phyloP scores from a whole-genome alignment of 1,140 invertebrate species.

The Riptortus pedestris region DNA sequence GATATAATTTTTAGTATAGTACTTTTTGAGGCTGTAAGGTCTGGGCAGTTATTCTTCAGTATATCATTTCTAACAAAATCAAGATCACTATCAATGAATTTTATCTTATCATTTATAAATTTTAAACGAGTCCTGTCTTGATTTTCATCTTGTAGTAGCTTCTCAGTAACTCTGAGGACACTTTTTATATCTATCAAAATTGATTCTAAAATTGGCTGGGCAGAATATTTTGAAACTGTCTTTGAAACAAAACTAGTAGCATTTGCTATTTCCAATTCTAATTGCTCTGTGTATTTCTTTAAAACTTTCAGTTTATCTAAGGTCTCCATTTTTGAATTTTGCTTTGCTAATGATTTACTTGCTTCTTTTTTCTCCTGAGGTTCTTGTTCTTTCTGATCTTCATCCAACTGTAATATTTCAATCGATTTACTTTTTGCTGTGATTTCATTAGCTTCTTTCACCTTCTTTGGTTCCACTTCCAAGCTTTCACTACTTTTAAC shows the following conservation, averaged over 20 bases:
- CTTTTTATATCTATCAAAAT: constrained; percentile 7
- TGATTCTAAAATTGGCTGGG: neutral
- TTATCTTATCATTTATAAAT: constrained; percentile 3
- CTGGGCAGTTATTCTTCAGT: neutral
- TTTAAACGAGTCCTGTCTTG: neutral
- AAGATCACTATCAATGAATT: neutral
- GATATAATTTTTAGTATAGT: neutral
- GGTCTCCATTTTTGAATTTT: neutral
- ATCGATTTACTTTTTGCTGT: too few relatives aligned
- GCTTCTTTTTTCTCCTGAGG: neutral
- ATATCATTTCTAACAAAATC: neutral
- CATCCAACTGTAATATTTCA: too few relatives aligned
- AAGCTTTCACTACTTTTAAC: too few relatives aligned
- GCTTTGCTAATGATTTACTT: neutral
- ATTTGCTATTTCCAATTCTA: neutral
- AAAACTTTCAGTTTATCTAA: neutral
- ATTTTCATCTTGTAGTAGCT: neutral
- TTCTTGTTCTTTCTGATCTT: neutral
- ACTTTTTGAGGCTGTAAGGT: neutral
- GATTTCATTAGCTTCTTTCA: too few relatives aligned
- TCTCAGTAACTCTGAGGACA: neutral
- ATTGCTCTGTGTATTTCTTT: neutral
- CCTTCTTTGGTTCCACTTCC: too few relatives aligned
- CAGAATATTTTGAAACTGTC: constrained; percentile 12
- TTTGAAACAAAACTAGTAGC: neutral